phyloP scores from a whole-genome alignment of 53 echinoderm and acorn worm species.

The Mesocentrotus franciscanus region DNA sequence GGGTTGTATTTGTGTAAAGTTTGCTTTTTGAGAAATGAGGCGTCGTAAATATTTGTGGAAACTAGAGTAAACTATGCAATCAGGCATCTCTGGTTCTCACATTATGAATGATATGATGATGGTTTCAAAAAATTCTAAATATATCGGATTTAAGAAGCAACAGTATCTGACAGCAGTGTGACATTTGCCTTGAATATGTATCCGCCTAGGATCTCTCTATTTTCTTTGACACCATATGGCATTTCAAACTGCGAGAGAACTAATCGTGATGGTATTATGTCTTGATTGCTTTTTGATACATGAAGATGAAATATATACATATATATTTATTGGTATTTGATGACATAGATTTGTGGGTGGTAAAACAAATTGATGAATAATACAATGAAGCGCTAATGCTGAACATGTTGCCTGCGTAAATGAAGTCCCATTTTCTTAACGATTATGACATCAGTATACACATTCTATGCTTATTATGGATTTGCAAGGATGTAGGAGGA shows the following conservation, averaged over 20 bases:
- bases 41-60: constrained; percentile 62
- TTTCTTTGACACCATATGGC: neutral
- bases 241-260: neutral
- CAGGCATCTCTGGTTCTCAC: neutral
- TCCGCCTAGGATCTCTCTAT: neutral
- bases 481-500: neutral
- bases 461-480: neutral
- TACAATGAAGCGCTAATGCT: neutral
- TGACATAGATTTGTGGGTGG: neutral
- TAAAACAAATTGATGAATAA: neutral
- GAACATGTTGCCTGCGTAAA: neutral
- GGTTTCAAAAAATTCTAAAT: neutral
- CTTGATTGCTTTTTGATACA: neutral
- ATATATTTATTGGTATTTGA: neutral
- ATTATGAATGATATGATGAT: neutral
- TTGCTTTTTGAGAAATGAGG: constrained; percentile 65
- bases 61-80: constrained; percentile 15
- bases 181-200: neutral
- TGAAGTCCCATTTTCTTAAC: neutral
- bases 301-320: neutral
- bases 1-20: constrained; percentile 58
- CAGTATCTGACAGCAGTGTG: neutral
- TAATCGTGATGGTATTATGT: neutral
- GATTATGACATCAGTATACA: neutral
- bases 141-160: neutral